Base-by-base conservation (phyloP, 2,888 invertebrate species). In the Meandrusa payeni region DNA sequence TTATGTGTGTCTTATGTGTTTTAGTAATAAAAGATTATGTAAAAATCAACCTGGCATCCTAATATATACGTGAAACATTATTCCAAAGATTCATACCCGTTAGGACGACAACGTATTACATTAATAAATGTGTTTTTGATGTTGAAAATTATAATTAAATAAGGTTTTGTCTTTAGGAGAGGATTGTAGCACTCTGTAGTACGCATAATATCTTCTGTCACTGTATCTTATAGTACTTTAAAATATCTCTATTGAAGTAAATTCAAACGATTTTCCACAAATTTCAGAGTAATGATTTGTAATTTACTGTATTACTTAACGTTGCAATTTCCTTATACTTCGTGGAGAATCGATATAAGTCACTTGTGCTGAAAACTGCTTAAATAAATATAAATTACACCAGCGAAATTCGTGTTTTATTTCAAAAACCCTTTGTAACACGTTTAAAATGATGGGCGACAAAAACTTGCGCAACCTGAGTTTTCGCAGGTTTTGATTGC, bases 151-250 rank as follows among this genome's bases (percentile, higher is more conserved):
- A 37, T 20, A 13, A 6, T 34, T 2, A 5, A 10, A 17, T 9
- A 19, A 9, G 13, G 15, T 24, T 31, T 38, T 42, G 12, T 36
- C 33, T 29, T n/a, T n/a, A 31, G 6, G 62, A 68, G 68, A 72
- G 63, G 69, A 63, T 59, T 57, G 75, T 78, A 72, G 77, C 77
- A 79, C 76, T 76, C 76, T 79, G 76, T 74, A 71, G 63, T 52
- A 48, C 54, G 52, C 52, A 32, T 29, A 29, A 15, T 27, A 34
- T 52, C 46, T 43, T 47, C 28, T 37, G 19, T 55, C 62, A 69
- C 68, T 71, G 70, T 69, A 69, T 59, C 64, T 66, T 37, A 31
- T 12, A 37, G 12, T 26, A 34, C 37, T 55, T 55, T 57, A 31
- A 47, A 59, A 52, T 50, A 63, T 57, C 56, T 64, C 57, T 69